Conservation (phyloP, 1,140 invertebrate species). For the Zaprionus ornatus region DNA sequence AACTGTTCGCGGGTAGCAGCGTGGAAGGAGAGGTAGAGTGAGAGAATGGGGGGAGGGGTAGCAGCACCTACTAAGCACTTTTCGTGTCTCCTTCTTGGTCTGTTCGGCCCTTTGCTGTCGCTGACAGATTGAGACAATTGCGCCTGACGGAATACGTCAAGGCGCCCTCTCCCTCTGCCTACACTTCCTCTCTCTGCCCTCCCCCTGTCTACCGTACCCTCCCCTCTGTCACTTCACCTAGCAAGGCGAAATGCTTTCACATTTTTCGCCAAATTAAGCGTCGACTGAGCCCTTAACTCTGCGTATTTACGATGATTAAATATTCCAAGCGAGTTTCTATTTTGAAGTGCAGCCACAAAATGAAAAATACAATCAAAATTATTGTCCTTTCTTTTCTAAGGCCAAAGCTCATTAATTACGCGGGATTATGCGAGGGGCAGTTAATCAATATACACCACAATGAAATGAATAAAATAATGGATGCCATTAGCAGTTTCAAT, state of each 20-base stretch:
- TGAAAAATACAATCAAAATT: slow-evolving; percentile 9
- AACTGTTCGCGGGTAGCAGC: background rate
- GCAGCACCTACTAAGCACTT: background rate
- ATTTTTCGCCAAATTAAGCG: slow-evolving; percentile 39
- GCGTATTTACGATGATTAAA: slow-evolving; percentile 26
- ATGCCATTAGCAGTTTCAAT: background rate
- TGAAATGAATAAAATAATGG: background rate
- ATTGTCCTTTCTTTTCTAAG: background rate
- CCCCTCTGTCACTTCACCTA: background rate
- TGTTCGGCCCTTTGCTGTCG: background rate
- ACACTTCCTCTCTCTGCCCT: too few species aligned
- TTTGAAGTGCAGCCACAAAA: slow-evolving; percentile 5
- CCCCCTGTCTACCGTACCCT: background rate
- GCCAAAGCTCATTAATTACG: background rate
- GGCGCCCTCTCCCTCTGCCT: background rate
- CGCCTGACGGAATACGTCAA: slow-evolving; percentile 25
- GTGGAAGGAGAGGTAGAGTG: background rate
- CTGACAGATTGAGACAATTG: slow-evolving; percentile 72
- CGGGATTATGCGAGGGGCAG: slow-evolving; percentile 24
- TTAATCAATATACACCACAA: slow-evolving; percentile 25
- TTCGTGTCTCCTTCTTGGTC: background rate
- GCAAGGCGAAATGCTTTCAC: slow-evolving; percentile 17
- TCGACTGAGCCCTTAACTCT: slow-evolving; percentile 29
- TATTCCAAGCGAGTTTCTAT: slow-evolving; percentile 12
- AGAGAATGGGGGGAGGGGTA: background rate